phyloP scores from a whole-genome alignment of 2,797 vertebrate genomes.

The Ctenosaura bakeri region DNA sequence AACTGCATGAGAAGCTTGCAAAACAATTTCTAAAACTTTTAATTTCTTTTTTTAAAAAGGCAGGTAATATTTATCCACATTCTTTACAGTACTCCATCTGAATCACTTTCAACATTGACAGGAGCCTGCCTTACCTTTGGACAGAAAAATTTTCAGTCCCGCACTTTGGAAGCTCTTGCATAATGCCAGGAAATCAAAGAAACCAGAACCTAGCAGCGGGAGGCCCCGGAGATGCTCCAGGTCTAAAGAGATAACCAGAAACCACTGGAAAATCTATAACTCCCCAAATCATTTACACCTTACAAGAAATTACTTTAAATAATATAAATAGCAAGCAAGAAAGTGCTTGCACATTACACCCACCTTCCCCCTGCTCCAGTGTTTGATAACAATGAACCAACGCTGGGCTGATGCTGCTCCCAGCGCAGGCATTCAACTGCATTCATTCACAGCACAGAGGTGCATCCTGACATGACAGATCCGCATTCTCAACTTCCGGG shows the following conservation, averaged over 20 bases:
- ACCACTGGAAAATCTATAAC: constrained; percentile 19
- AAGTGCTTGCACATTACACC: constrained; percentile 43
- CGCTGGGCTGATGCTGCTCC: constrained; percentile 37
- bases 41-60: constrained; percentile 54
- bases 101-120: constrained; percentile 7
- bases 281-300: constrained; percentile 51
- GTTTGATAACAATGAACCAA: constrained; percentile 39
- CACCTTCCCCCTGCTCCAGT: constrained; percentile 66
- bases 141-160: constrained; percentile 52
- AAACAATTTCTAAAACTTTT: constrained; percentile 78
- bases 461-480: neutral
- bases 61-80: constrained; percentile 60
- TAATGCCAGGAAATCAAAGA: constrained; percentile 50
- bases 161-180: constrained; percentile 40
- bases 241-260: constrained; percentile 40
- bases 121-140: neutral
- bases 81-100: neutral
- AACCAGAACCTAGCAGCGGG: constrained; percentile 47
- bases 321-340: constrained; percentile 73
- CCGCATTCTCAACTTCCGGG: neutral
- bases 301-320: constrained; percentile 64
- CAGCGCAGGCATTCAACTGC: neutral
- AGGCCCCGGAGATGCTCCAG: constrained; percentile 58
- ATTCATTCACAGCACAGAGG: neutral
- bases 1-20: constrained; percentile 52